A percentile compares a stretch with the other conserved stretches of the same genome.
phyloP scores from a whole-genome alignment of 2,797 vertebrate species.

The Ctenosaura bakeri region DNA sequence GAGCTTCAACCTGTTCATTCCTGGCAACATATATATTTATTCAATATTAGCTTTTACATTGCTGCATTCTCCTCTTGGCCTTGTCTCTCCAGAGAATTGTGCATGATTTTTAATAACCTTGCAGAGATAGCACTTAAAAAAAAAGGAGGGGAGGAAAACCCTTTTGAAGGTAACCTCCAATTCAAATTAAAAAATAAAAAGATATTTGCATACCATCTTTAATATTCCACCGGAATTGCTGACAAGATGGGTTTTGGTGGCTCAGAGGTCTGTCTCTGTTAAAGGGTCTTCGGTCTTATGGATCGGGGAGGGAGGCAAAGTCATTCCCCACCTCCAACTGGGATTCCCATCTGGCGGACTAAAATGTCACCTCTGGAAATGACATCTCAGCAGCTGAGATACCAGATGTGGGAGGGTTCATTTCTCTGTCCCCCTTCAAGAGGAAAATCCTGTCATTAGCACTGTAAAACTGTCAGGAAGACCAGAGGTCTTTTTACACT shows the following conservation, averaged over 20 bases:
- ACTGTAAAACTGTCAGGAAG: background rate
- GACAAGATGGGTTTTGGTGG: constrained; percentile 18
- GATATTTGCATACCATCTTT: constrained; percentile 56
- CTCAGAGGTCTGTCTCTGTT: background rate
- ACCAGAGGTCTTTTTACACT: background rate
- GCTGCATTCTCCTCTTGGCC: background rate
- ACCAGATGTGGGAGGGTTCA: background rate
- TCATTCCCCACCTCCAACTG: background rate
- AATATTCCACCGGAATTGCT: constrained; percentile 24
- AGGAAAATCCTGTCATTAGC: background rate
- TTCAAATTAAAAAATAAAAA: constrained; percentile 40
- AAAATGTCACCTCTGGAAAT: background rate
- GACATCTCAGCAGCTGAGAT: background rate
- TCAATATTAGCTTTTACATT: constrained; percentile 17
- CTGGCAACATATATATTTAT: background rate
- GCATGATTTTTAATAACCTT: constrained; percentile 13
- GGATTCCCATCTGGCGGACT: background rate
- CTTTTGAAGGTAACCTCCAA: constrained; percentile 31
- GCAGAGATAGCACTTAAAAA: constrained; percentile 17
- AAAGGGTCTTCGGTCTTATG: background rate
- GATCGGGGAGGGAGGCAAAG: background rate
- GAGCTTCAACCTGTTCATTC: background rate
- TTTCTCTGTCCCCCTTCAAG: background rate
- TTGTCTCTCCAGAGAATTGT: constrained; percentile 1
- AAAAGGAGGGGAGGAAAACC: background rate